phyloP scores from a whole-genome alignment of 2,113 vertebrate genomes.

The Pelodiscus sinensis region DNA sequence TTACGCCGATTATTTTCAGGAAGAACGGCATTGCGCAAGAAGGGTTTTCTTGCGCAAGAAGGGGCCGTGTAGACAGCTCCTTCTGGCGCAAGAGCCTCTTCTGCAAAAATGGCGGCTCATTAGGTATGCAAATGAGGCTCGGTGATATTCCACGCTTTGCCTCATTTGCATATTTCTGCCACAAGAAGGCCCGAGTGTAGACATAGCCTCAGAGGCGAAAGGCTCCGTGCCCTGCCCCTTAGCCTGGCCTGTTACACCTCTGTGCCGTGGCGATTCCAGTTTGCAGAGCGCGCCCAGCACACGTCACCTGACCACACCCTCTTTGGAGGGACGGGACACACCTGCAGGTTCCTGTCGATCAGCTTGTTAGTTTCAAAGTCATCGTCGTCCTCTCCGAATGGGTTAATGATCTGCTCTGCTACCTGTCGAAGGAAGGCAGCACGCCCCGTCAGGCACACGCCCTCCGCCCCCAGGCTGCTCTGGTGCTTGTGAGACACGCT shows the following conservation, averaged over 20 bases:
- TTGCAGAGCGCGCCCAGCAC: neutral
- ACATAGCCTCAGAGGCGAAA: neutral
- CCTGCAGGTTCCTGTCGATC: constrained; percentile 91
- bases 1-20: too few species aligned
- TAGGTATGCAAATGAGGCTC: too few species aligned
- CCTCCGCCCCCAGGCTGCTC: neutral
- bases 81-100: too few species aligned
- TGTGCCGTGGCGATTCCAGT: neutral
- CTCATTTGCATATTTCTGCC: too few species aligned
- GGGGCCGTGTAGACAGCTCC: too few species aligned
- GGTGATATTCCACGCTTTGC: too few species aligned
- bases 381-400: constrained; percentile 90
- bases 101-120: too few species aligned
- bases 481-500: neutral
- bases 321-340: neutral
- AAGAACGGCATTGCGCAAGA: too few species aligned
- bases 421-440: constrained; percentile 73
- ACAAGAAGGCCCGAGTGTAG: too few species aligned
- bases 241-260: neutral
- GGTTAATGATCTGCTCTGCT: constrained; percentile 91
- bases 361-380: constrained; percentile 94
- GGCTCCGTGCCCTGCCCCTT: neutral
- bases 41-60: too few species aligned
- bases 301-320: too few species aligned
- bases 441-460: too few species aligned